Evolutionary conservation across 2,888 invertebrate genomes (phyloP).

Genomic region (Plebejus argus): DNA sequence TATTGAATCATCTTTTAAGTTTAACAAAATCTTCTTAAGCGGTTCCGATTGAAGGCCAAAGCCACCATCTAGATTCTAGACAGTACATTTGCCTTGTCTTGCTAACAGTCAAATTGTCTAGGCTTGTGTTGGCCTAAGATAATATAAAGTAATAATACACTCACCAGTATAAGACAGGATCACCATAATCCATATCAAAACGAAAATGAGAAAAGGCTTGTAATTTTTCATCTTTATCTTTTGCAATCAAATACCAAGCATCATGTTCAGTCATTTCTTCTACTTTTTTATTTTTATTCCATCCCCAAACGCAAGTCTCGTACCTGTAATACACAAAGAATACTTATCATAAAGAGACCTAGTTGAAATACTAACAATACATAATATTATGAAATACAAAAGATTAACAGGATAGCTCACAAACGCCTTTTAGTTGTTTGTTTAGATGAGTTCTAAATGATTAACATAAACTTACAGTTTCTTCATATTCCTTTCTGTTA

Average conservation of each 20-base stretch:
- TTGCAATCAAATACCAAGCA: slow-evolving; percentile 87
- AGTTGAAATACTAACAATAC: not conserved
- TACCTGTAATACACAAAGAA: slow-evolving; percentile 66
- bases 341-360: not conserved
- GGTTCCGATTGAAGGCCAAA: too few relatives aligned
- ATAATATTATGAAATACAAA: not conserved
- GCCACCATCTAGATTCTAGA: too few relatives aligned
- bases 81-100: too few relatives aligned
- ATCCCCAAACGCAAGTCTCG: slow-evolving; percentile 90
- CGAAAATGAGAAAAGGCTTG: slow-evolving; percentile 91
- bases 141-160: slow-evolving; percentile 40
- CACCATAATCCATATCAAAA: slow-evolving; percentile 90
- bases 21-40: not conserved
- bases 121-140: too few relatives aligned
- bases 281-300: slow-evolving; percentile 87
- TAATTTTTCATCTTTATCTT: slow-evolving; percentile 68
- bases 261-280: slow-evolving; percentile 87
- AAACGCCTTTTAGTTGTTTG: not conserved
- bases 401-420: not conserved
- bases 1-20: not conserved
- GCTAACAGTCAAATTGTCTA: too few relatives aligned
- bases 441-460: not conserved
- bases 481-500: slow-evolving; percentile 91
- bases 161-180: slow-evolving; percentile 90
- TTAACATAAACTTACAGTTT: slow-evolving; percentile 78